Conservation (phyloP, 92 coral and sea anemone genomes). For the Virgularia gustaviana region DNA sequence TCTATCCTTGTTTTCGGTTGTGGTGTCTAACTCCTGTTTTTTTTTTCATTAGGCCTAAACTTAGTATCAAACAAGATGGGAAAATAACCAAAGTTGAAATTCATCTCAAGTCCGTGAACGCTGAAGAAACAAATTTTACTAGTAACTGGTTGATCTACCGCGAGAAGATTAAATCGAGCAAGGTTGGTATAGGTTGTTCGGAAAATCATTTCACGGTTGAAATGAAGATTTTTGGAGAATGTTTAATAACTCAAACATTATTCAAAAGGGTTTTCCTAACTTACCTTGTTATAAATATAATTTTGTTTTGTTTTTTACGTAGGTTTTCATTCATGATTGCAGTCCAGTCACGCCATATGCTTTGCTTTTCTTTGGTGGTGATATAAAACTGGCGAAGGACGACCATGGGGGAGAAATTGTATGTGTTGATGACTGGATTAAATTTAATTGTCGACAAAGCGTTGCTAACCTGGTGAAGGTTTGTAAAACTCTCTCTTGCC, state of each 20-base stretch:
- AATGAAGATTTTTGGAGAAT: too few relatives aligned
- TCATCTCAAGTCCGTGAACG: constrained; percentile 95
- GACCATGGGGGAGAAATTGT: constrained; percentile 78
- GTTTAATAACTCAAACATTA: too few relatives aligned
- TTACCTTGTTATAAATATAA: background rate
- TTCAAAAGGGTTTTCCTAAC: background rate
- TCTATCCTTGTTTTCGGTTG: background rate
- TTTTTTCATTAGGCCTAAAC: constrained; percentile 63
- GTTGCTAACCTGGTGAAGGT: constrained; percentile 92
- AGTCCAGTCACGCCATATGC: constrained; percentile 91
- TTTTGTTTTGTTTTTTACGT: background rate
- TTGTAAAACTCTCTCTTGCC: background rate
- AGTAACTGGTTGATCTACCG: constrained; percentile 94
- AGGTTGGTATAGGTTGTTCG: constrained; percentile 43
- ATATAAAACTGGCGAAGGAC: constrained; percentile 70
- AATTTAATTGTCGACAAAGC: constrained; percentile 77
- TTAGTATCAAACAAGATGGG: constrained; percentile 77
- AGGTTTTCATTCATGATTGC: constrained; percentile 86
- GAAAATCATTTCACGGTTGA: background rate
- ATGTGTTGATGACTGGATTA: constrained; percentile 83
- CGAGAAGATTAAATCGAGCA: constrained; percentile 81
- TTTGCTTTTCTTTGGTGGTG: constrained; percentile 91
- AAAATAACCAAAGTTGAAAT: constrained; percentile 50
- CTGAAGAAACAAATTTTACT: constrained; percentile 50
- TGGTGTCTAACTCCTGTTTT: background rate